Evolutionary conservation across 1,140 invertebrate genomes (phyloP).

Genomic region (Adoxophyes honmai): DNA sequence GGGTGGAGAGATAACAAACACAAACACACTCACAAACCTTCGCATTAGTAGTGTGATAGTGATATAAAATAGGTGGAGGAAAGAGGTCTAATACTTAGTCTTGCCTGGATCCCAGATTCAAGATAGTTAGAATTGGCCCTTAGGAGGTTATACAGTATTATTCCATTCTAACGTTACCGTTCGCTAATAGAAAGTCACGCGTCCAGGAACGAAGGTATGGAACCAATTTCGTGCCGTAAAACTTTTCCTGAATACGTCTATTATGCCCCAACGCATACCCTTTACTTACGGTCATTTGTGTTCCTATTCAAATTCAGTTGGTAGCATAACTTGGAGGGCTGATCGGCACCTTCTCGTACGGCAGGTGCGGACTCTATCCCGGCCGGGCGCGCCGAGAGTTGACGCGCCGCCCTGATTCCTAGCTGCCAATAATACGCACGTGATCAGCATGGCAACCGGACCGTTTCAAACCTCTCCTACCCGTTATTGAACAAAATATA

Average conservation of each 20-base stretch:
- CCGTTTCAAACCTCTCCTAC: constrained; percentile 23
- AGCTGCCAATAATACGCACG: constrained; percentile 46
- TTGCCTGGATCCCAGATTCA: no score
- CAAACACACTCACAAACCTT: no score
- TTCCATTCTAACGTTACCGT: no score
- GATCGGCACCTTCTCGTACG: neutral
- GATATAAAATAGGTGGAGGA: no score
- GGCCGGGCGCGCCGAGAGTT: constrained; percentile 25
- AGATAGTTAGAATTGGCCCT: no score
- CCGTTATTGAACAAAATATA: constrained; percentile 36
- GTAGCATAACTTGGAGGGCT: neutral
- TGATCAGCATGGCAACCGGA: constrained; percentile 33
- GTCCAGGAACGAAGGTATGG: no score
- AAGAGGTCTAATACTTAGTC: no score
- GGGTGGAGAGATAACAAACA: no score
- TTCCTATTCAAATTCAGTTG: constrained; percentile 4
- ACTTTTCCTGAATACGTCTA: neutral
- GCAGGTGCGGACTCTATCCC: constrained; percentile 6
- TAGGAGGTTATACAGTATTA: no score
- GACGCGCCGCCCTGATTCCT: constrained; percentile 41
- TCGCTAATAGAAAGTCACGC: no score
- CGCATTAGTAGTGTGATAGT: no score
- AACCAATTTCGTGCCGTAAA: neutral
- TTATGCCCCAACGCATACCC: neutral
- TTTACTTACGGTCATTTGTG: constrained; percentile 8